Conservation (phyloP, 2,113 vertebrate genomes). For the Cyprinodon variegatus region DNA sequence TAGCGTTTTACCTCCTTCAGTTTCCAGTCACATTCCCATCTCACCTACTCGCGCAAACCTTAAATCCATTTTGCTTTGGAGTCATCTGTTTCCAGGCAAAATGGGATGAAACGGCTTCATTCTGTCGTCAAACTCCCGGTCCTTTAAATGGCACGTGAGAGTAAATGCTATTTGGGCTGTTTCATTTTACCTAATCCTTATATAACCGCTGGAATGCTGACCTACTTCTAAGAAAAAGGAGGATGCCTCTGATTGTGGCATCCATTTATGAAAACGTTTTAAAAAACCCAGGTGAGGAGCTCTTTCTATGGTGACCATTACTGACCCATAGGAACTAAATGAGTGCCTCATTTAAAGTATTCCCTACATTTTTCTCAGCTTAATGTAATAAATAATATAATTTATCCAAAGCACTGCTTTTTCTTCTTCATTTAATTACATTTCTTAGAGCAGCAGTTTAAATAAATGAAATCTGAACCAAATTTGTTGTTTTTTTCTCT, state of each 20-base stretch:
- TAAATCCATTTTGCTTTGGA: not conserved
- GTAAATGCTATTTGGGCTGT: conserved; percentile 50
- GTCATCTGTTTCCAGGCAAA: conserved; percentile 22
- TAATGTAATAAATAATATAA: not conserved
- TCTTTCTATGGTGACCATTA: conserved; percentile 1
- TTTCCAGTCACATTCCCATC: not conserved
- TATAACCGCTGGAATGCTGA: conserved; percentile 57
- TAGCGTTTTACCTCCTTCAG: conserved; percentile 1
- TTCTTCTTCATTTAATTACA: not conserved
- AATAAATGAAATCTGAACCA: not conserved
- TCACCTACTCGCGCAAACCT: not conserved
- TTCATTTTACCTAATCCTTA: conserved; percentile 53
- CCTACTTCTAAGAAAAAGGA: conserved; percentile 50
- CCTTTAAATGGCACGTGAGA: conserved; percentile 46
- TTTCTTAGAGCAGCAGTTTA: not conserved
- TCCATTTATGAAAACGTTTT: not conserved
- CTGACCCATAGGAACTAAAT: not conserved
- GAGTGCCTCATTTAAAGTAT: not conserved
- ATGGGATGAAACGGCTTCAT: not conserved
- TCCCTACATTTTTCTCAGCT: not conserved
- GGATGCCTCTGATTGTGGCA: conserved; percentile 32
- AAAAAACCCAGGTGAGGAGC: conserved; percentile 14
- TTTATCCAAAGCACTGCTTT: not conserved
- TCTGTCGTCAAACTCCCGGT: conserved; percentile 5
- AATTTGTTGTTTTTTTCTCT: not conserved